Percentiles rank a stretch among this genome's conserved stretches.
phyloP scores from a whole-genome alignment of 1,140 invertebrate genomes.

The Leptonema lineaticorne region DNA sequence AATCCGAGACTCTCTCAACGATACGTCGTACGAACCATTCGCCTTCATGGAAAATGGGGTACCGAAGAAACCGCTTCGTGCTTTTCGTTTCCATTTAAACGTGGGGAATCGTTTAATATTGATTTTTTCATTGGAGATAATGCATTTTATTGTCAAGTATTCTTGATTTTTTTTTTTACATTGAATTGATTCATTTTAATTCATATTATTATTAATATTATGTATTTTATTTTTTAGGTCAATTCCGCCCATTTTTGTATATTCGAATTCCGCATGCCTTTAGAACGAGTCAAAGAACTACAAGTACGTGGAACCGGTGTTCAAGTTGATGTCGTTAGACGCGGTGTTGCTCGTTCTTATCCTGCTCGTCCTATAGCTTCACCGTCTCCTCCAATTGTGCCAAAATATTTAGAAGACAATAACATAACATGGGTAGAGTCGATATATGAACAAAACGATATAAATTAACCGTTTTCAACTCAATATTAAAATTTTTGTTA shows the following conservation, averaged over 20 bases:
- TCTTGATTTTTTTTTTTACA: neutral
- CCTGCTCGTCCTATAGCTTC: conserved; percentile 17
- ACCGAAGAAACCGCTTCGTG: conserved; percentile 35
- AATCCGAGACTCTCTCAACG: conserved; percentile 67
- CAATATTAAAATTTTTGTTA: neutral
- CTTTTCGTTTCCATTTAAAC: conserved; percentile 31
- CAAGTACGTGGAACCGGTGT: conserved; percentile 33
- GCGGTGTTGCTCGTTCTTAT: conserved; percentile 33
- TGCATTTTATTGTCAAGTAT: conserved; percentile 34
- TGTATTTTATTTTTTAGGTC: conserved; percentile 22
- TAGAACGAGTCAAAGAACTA: conserved; percentile 25
- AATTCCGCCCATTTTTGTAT: conserved; percentile 35
- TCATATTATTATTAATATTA: neutral
- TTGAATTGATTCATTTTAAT: neutral
- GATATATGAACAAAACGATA: neutral
- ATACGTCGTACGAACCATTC: conserved; percentile 68
- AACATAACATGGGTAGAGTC: conserved; percentile 10
- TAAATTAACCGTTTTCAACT: neutral
- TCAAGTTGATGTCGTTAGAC: conserved; percentile 13
- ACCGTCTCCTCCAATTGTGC: conserved; percentile 19
- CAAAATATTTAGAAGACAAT: conserved; percentile 22
- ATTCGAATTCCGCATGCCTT: conserved; percentile 32
- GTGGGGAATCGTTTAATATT: conserved; percentile 32
- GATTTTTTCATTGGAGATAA: conserved; percentile 36
- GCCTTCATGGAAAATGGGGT: conserved; percentile 33